phyloP scores from a whole-genome alignment of 2,888 invertebrate genomes.

The Tuberolachnus salignus region DNA sequence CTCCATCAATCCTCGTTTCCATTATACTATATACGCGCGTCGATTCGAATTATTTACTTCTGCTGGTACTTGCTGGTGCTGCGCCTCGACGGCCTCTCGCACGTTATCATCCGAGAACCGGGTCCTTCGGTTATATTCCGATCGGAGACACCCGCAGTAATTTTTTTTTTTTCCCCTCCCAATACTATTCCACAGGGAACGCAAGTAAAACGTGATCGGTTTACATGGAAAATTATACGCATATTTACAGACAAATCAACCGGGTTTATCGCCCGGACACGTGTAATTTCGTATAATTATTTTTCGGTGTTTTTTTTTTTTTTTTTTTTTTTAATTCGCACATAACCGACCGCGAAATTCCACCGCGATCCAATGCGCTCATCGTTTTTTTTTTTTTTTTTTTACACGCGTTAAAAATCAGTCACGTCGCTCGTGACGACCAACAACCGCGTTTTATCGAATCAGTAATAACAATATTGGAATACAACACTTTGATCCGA shows the following conservation, averaged over 20 bases:
- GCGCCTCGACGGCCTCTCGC: background rate
- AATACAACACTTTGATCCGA: background rate
- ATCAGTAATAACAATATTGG: too few species aligned
- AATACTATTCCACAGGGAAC: background rate
- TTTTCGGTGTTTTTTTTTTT: too few species aligned
- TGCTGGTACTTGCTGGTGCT: background rate
- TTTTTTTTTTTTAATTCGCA: background rate
- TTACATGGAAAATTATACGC: background rate
- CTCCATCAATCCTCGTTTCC: constrained; percentile 48
- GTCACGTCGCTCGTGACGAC: background rate
- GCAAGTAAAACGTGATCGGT: constrained; percentile 9
- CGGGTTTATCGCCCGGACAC: background rate
- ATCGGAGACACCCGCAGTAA: constrained; percentile 11
- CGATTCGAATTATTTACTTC: constrained; percentile 43
- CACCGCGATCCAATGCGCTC: background rate
- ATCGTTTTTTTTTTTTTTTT: too few species aligned
- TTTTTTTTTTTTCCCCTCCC: background rate
- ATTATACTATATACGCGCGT: constrained; percentile 6
- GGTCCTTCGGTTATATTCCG: background rate
- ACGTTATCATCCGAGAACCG: background rate
- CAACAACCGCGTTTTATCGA: background rate
- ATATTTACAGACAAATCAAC: background rate
- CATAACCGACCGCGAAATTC: background rate
- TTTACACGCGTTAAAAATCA: background rate
- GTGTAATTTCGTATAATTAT: background rate